Conservation (phyloP, 2,113 vertebrate species). For the Donacobius atricapilla region DNA sequence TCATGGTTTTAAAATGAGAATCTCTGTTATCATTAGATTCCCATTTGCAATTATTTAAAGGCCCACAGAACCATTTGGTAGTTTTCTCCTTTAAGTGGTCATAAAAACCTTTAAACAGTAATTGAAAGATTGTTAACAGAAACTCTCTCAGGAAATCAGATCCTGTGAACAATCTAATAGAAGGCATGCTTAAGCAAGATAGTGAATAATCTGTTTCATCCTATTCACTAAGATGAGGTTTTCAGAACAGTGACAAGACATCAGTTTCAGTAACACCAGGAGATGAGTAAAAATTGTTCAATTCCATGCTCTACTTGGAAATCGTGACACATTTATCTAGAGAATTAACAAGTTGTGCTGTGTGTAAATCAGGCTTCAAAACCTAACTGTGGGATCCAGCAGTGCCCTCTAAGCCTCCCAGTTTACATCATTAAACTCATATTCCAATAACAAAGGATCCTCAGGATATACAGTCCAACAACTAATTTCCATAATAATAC, state of each 20-base stretch:
- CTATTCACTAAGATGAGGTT: slow-evolving; percentile 7
- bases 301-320: slow-evolving; percentile 44
- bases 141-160: slow-evolving; percentile 46
- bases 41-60: slow-evolving; percentile 51
- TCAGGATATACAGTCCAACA: slow-evolving; percentile 34
- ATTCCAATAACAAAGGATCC: slow-evolving; percentile 27
- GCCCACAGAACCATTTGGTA: neutral
- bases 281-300: slow-evolving; percentile 29
- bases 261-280: neutral
- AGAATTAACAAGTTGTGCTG: slow-evolving; percentile 27
- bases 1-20: slow-evolving; percentile 68
- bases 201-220: slow-evolving; percentile 28
- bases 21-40: slow-evolving; percentile 32
- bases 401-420: slow-evolving; percentile 11
- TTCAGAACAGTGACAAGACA: slow-evolving; percentile 8
- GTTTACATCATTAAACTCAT: slow-evolving; percentile 38
- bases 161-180: slow-evolving; percentile 28
- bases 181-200: slow-evolving; percentile 14
- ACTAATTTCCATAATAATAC: slow-evolving; percentile 46
- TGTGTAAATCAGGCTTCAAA: neutral
- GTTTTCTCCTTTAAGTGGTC: slow-evolving; percentile 40
- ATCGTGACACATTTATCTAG: slow-evolving; percentile 3
- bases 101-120: slow-evolving; percentile 60
- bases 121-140: slow-evolving; percentile 53
- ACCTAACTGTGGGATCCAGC: neutral